These are phyloP conservation scores for Falco concolor DNA, from an alignment of 2,797 vertebrate species.

Conservation along the genomic window DNA sequence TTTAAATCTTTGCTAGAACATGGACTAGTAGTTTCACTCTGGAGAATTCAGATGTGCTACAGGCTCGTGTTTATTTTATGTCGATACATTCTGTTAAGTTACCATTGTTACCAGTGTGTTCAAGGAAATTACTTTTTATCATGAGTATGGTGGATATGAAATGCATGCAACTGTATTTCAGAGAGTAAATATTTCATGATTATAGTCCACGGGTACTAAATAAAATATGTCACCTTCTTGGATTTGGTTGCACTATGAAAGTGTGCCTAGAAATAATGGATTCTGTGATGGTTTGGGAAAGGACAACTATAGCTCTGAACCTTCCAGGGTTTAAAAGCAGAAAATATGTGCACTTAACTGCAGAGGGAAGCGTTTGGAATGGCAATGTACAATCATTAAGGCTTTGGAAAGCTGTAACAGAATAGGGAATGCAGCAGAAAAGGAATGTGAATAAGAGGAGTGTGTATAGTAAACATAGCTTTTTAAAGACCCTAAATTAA, in stretches of 20 bases:
- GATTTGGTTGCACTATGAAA: slow-evolving; percentile 30
- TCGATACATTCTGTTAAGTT: neutral
- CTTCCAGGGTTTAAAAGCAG: neutral
- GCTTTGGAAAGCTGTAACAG: neutral
- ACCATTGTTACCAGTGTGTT: slow-evolving; percentile 25
- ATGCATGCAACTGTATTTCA: slow-evolving; percentile 52
- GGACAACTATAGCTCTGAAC: neutral
- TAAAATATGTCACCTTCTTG: slow-evolving; percentile 67
- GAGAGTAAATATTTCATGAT: slow-evolving; percentile 65
- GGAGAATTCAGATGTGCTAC: neutral
- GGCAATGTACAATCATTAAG: neutral
- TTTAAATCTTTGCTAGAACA: neutral
- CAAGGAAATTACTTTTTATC: slow-evolving; percentile 55
- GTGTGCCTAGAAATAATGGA: slow-evolving; percentile 37
- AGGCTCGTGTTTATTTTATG: slow-evolving; percentile 36
- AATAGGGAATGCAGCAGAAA: neutral
- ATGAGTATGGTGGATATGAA: slow-evolving; percentile 28
- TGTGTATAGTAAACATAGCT: neutral
- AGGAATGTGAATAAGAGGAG: neutral
- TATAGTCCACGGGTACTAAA: slow-evolving; percentile 55
- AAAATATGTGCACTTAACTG: neutral
- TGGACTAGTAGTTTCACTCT: neutral
- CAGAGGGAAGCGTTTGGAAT: neutral
- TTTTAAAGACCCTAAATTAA: neutral
- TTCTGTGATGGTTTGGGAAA: slow-evolving; percentile 18